Evolutionary conservation across 2,113 vertebrate genomes (phyloP).

Genomic region (Callipepla squamata): DNA sequence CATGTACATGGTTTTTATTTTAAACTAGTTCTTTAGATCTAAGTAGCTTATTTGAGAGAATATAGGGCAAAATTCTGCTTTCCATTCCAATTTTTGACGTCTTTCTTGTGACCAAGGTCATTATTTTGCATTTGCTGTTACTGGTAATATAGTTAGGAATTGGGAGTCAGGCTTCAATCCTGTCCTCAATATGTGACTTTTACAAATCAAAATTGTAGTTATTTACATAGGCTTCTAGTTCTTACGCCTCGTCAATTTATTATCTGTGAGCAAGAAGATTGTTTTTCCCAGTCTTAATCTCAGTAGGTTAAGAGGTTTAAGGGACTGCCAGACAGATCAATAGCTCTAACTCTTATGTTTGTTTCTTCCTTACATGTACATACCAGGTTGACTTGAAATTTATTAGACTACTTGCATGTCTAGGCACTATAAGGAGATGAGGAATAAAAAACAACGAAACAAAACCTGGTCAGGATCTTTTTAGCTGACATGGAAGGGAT

Average conservation of each 20-base stretch:
- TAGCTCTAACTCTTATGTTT: constrained; percentile 31
- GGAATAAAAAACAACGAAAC: neutral
- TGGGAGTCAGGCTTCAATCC: neutral
- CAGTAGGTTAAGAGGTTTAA: constrained; percentile 31
- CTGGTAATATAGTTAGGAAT: neutral
- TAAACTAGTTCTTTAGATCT: neutral
- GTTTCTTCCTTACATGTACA: constrained; percentile 17
- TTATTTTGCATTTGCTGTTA: neutral
- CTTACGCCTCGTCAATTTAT: neutral
- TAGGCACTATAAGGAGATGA: neutral
- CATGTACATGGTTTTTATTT: neutral
- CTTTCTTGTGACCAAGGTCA: neutral
- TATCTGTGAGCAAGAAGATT: neutral
- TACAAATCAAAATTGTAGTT: neutral
- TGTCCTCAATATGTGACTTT: neutral
- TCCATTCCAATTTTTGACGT: neutral
- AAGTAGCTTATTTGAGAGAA: neutral
- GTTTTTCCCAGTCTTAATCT: constrained; percentile 5
- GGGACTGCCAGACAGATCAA: constrained; percentile 27
- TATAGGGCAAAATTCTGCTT: neutral
- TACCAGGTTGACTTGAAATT: constrained; percentile 23
- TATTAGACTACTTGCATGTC: neutral
- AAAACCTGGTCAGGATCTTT: neutral
- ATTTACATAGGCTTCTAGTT: neutral
- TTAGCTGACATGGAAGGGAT: neutral